Base-by-base conservation (phyloP, 2,888 invertebrate species). In the Tethea ocularis region DNA sequence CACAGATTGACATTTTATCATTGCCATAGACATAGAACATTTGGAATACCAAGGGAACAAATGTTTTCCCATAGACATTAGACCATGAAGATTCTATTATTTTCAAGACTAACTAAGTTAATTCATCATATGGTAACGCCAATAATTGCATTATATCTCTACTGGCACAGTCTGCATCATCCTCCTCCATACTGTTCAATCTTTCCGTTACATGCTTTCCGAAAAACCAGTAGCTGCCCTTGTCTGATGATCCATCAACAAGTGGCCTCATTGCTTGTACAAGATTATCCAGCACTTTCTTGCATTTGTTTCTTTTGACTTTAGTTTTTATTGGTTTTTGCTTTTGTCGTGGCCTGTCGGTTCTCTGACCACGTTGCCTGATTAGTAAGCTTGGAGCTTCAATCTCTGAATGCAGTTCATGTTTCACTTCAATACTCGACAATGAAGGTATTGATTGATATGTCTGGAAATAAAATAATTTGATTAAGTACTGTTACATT, bases 141-240 rank as follows among this genome's bases (percentile, higher is more conserved):
- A 91, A 62, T 1, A 87, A 61, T 24, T 71, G 70, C 64, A 86
- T 60, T 13, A 93, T 92, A 2, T 86, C 84, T 23, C 65, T 62
- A 56, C 79, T 72, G 0, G 92, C 92, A 67, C 78, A 77, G 17
- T 78, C 69, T 0, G 91, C 86, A 60, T 93, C 87, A 1, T 74
- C 57, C 24, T 75, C 68, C 51, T 82, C 83, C 91, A 93, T 88
- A 41, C 73, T 64, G 59, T 86, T 87, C 3, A 93, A 64, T 57
- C 83, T 73, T 61, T 89, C 90, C 0, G 84, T 80, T 0, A 93
- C 85, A 76, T 92, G 91, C 63, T 82, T 85, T 0, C 91, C 88
- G 26, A 92, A 89, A 56, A 86, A 89, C 87, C 88, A 88, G 61
- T 86, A 90, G 13, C 64, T 75, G 26, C 80, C 80, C 6, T 74